A percentile compares a stretch with the other conserved stretches of the same genome.
phyloP scores from a whole-genome alignment of 2,888 invertebrate genomes.

The Cephus sareptanus region DNA sequence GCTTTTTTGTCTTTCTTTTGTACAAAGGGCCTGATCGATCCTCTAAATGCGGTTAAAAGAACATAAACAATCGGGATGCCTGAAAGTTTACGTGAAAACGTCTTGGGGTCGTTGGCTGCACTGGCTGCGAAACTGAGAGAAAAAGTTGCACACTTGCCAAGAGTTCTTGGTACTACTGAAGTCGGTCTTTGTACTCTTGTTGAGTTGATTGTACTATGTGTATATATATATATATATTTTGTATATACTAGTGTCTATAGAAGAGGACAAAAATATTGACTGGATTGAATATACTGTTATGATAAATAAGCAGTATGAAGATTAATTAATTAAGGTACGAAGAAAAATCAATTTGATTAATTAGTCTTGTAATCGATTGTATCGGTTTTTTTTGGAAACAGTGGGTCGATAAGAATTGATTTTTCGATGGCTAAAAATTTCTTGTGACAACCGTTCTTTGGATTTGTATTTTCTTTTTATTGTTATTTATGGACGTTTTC shows the following conservation, averaged over 20 bases:
- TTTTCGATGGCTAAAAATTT: no score
- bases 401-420: not conserved
- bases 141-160: slow-evolving; percentile 28
- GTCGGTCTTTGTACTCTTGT: slow-evolving; percentile 46
- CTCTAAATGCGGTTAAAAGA: not conserved
- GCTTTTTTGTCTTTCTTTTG: not conserved
- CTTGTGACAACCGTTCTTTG: no score
- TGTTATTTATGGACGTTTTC: not conserved
- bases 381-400: not conserved
- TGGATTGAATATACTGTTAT: not conserved
- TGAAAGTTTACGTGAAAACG: not conserved
- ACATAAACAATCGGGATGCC: not conserved
- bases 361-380: not conserved
- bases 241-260: not conserved
- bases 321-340: not conserved
- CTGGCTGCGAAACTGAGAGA: slow-evolving; percentile 20
- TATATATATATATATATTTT: not conserved
- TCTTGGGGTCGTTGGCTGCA: slow-evolving; percentile 14
- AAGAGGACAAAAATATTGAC: not conserved
- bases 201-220: not conserved
- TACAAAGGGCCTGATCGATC: not conserved
- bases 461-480: not conserved
- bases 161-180: slow-evolving; percentile 39
- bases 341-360: not conserved
- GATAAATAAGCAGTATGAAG: not conserved